phyloP scores from a whole-genome alignment of 1,140 invertebrate genomes.

The Panulirus ornatus region DNA sequence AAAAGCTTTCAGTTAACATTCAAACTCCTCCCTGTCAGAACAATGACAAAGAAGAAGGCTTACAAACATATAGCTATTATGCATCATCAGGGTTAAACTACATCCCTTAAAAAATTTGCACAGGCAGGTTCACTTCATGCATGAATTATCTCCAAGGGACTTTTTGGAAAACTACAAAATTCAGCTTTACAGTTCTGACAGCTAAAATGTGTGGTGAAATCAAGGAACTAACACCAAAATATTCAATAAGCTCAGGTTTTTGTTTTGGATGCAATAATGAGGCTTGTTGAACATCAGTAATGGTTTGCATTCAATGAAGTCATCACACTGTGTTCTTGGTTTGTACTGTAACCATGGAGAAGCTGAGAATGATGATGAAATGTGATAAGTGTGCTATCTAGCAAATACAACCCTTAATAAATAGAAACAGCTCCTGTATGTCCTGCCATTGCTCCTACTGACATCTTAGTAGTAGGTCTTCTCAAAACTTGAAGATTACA shows the following conservation, averaged over 20 bases:
- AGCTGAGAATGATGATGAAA: slow-evolving; percentile 67
- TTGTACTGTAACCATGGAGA: slow-evolving; percentile 73
- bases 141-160: slow-evolving; percentile 45
- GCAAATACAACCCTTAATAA: slow-evolving; percentile 52
- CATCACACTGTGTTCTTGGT: slow-evolving; percentile 66
- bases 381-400: slow-evolving; percentile 53
- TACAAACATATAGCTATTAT: slow-evolving; percentile 69
- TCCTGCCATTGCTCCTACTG: not conserved
- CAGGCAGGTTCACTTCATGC: slow-evolving; percentile 64
- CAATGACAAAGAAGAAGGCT: slow-evolving; percentile 42
- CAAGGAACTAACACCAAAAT: slow-evolving; percentile 24
- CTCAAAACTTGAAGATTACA: too few relatives aligned
- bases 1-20: slow-evolving; percentile 24
- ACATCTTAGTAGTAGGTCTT: too few relatives aligned
- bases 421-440: slow-evolving; percentile 29
- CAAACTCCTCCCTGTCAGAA: slow-evolving; percentile 34
- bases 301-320: slow-evolving; percentile 38
- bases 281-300: slow-evolving; percentile 2
- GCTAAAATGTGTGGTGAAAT: slow-evolving; percentile 60
- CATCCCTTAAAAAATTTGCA: slow-evolving; percentile 61
- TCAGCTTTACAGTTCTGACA: slow-evolving; percentile 61
- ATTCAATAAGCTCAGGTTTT: slow-evolving; percentile 33
- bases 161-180: slow-evolving; percentile 67
- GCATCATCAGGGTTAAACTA: slow-evolving; percentile 51
- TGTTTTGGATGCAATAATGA: slow-evolving; percentile 47